Evolutionary conservation across 2,888 invertebrate genomes (phyloP).

Genomic region (Zaprionus lineosus): DNA sequence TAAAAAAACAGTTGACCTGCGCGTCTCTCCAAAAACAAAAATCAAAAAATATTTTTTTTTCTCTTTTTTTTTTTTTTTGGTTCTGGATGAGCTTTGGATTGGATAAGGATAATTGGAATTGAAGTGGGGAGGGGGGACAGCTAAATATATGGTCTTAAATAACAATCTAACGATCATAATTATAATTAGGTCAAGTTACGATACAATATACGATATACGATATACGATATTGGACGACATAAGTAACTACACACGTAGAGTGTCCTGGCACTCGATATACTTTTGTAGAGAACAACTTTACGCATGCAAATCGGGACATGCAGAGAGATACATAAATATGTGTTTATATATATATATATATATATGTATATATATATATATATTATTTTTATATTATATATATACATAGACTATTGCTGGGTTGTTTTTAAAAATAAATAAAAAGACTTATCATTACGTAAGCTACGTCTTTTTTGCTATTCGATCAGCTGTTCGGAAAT

Average conservation of each 20-base stretch:
- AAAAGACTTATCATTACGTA: slow-evolving; percentile 22
- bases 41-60: slow-evolving; percentile 37
- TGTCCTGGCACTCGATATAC: slow-evolving; percentile 39
- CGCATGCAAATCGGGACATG: slow-evolving; percentile 63
- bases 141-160: background rate
- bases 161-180: slow-evolving; percentile 26
- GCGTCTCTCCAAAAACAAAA: slow-evolving; percentile 58
- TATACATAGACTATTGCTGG: too few relatives aligned
- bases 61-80: background rate
- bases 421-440: too few relatives aligned
- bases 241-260: slow-evolving; percentile 37
- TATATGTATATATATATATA: slow-evolving; percentile 39
- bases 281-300: slow-evolving; percentile 32
- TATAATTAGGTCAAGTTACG: slow-evolving; percentile 20
- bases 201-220: slow-evolving; percentile 41
- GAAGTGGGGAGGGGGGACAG: background rate
- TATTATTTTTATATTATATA: background rate
- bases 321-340: slow-evolving; percentile 30
- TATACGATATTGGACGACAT: slow-evolving; percentile 27
- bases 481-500: slow-evolving; percentile 32
- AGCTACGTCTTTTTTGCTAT: slow-evolving; percentile 15
- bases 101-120: background rate
- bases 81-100: slow-evolving; percentile 27
- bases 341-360: slow-evolving; percentile 34
- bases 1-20: slow-evolving; percentile 62